Evolutionary conservation across 2,888 invertebrate species (phyloP).

Genomic region (Drosophila meridionalis): DNA sequence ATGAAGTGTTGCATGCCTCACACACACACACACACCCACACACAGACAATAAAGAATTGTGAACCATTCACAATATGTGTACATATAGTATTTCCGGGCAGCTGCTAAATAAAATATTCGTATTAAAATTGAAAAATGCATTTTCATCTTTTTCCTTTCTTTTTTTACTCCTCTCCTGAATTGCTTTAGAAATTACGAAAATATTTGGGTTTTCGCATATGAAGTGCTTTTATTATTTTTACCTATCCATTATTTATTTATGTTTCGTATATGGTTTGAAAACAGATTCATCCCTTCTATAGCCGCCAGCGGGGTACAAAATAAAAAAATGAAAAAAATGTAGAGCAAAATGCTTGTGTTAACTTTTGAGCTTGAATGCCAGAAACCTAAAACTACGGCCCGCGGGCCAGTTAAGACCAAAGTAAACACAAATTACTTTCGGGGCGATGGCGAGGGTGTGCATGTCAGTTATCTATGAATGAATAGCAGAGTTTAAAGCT

Average conservation of each 20-base stretch:
- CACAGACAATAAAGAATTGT: constrained; percentile 17
- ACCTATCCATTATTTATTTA: constrained; percentile 29
- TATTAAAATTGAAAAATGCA: constrained; percentile 61
- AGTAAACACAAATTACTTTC: constrained; percentile 55
- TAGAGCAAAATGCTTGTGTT: constrained; percentile 36
- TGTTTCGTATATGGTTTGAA: constrained; percentile 24
- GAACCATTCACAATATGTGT: constrained; percentile 46
- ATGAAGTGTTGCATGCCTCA: constrained; percentile 45
- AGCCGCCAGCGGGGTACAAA: constrained; percentile 31
- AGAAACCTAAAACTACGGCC: constrained; percentile 69
- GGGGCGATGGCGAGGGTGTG: neutral
- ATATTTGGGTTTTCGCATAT: constrained; percentile 38
- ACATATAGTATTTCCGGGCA: constrained; percentile 37
- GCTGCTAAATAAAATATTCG: constrained; percentile 69
- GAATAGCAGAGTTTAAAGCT: constrained; percentile 1
- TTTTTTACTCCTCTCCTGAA: neutral
- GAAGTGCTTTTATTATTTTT: constrained; percentile 36
- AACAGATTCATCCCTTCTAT: constrained; percentile 28
- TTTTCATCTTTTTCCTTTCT: constrained; percentile 27
- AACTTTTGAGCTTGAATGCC: constrained; percentile 58
- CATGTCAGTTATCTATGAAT: constrained; percentile 7
- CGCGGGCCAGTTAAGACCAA: constrained; percentile 37
- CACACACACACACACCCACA: neutral
- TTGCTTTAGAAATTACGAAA: constrained; percentile 52
- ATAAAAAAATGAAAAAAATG: constrained; percentile 7